Evolutionary conservation across 1,140 invertebrate genomes (phyloP), one percentile per base, ranked within the genome.

Genomic region (Harlomillsia oculata): DNA sequence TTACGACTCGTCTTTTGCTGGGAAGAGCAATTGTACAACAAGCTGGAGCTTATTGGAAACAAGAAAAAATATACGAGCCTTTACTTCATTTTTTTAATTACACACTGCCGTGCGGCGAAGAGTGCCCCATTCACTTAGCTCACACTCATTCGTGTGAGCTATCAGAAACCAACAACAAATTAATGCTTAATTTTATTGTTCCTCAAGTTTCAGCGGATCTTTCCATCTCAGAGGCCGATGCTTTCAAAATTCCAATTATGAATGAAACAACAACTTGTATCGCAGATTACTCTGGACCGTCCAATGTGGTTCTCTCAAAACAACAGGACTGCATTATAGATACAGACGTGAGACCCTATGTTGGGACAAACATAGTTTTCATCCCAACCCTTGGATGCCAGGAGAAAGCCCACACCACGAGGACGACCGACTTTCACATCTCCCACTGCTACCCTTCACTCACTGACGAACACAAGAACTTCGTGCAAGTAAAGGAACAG

Each of bases 401-500:
- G 3, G 48, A 28, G 1, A 1, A 20, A 1, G n/a, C 16, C 5
- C 20, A 14, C 1, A 23, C 11, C 4, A 40, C 6, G 5, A 25
- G 50, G 14, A 18, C 53, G 5, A 45, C 16, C 13, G 28, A 55
- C 23, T 58, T 58, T 30, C 30, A 20, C 1, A 8, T 44, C 8
- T 23, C n/a, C 3, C 26, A 11, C 11, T 53, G 51, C 37, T n/a
- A 41, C 5, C 20, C 20, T 5, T 28, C 5, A 8, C 37, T 11
- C 1, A 1, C 2, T 13, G 14, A 11, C 1, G 37, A 51, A 6
- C 25, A 51, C 18, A 5, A 3, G 1, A 29, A 51, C 6, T 58
- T 44, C 29, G 30, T 58, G 5, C 56, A 58, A 23, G 29, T 58
- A 3, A 58, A 58, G 26, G 16, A 20, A 2, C 21, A 52, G 8